Conservation (phyloP, 2,888 invertebrate genomes). For the Eupithecia subfuscata region DNA sequence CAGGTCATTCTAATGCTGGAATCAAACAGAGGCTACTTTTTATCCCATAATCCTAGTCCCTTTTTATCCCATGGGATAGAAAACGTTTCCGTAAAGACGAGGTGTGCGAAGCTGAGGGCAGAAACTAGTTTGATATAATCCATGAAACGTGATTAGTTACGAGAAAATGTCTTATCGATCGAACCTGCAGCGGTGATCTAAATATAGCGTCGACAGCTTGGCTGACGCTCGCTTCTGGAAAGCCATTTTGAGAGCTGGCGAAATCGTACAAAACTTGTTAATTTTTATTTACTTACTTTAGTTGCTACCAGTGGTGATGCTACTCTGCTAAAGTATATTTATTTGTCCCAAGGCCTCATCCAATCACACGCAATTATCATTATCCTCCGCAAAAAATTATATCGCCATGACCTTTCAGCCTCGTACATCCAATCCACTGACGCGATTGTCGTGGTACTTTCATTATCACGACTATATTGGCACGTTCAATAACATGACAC, state of each 20-base stretch:
- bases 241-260: conserved; percentile 5
- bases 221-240: conserved; percentile 17
- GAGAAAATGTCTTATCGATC: conserved; percentile 38
- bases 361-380: conserved; percentile 35
- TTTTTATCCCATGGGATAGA: no score
- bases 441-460: conserved; percentile 16
- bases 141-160: neutral
- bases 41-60: no score
- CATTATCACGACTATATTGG: conserved; percentile 35
- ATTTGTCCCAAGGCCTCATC: conserved; percentile 34
- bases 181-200: conserved; percentile 39
- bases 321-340: neutral
- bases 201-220: conserved; percentile 34
- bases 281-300: neutral
- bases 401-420: conserved; percentile 29
- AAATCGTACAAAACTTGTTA: neutral
- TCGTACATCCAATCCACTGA: conserved; percentile 17
- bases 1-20: no score
- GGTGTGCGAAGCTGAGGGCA: no score
- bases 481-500: conserved; percentile 20
- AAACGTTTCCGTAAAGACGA: no score
- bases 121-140: neutral
- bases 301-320: neutral
- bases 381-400: conserved; percentile 32
- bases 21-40: no score